Base-by-base conservation (phyloP, 2,888 invertebrate genomes). In the Sympetrum striolatum region DNA sequence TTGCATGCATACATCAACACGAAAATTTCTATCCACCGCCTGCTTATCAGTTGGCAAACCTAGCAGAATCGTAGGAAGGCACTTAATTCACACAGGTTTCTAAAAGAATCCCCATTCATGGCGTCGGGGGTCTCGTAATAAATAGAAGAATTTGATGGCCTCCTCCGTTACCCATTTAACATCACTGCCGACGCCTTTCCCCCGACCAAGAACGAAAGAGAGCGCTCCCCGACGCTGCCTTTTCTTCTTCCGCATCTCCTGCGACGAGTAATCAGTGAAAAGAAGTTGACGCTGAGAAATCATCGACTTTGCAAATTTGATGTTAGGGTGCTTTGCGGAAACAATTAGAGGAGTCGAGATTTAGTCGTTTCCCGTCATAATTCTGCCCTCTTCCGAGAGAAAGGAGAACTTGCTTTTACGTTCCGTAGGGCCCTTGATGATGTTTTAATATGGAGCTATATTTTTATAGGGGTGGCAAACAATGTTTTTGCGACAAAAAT, bases 51-150 rank as follows among this genome's bases (percentile, higher is more conserved):
- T 53, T 73, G 73, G 73, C 25, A 73, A 73, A 31, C 44, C 44
- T 44, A 44, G 44, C 44, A 44, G 25, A 73, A 73, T 31, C 31
- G 18, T 48, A 22, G 58, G 31, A 35, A 31, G 53, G 82, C 12
- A 82, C 82, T 58, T 82, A 35, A 82, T 82, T 82, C 82, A 18
- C 82, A 58, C 53, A 82, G 82, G 82, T 82, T 82, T n/a, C 53
- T 14, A 8, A 58, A 82, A 82, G 81, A 35, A 15, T 58, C 53
- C 82, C 58, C 35, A 82, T 58, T 82, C 82, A 58, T 58, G 31
- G 4, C 58, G 15, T 22, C 15, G 48, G n/a, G 3, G 2, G 58
- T 15, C 82, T 58, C 53, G 18, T 82, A 53, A 82, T 82, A 82
- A 82, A 82, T 82, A 22, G 58, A 18, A 82, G 82, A 82, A 35